phyloP scores from a whole-genome alignment of 2,888 invertebrate genomes.

The Synergus umbraculus region DNA sequence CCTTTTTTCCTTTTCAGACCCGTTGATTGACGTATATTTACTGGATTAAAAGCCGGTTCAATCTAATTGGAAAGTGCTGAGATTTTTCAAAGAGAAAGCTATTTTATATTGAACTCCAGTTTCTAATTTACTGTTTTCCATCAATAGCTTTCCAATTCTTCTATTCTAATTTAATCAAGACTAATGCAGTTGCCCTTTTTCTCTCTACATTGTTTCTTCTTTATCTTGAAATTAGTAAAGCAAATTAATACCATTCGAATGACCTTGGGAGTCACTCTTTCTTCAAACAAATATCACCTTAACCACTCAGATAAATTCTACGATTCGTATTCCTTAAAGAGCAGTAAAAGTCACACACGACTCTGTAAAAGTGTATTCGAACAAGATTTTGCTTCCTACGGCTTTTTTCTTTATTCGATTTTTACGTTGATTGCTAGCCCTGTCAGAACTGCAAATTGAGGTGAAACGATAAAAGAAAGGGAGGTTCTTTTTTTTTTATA shows the following conservation, averaged over 20 bases:
- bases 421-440: background rate
- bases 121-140: background rate
- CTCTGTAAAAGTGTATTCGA: background rate
- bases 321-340: background rate
- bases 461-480: background rate
- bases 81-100: background rate
- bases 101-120: background rate
- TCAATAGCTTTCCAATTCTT: background rate
- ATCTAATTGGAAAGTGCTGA: background rate
- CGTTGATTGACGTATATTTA: slow-evolving; percentile 20
- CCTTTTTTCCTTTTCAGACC: background rate
- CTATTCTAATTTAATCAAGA: background rate
- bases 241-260: background rate
- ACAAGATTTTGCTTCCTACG: background rate
- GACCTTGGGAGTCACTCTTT: background rate
- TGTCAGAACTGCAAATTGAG: slow-evolving; percentile 8
- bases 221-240: background rate
- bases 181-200: slow-evolving; percentile 5
- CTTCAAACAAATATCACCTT: background rate
- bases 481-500: background rate
- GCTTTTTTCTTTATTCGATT: slow-evolving; percentile 17
- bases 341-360: slow-evolving; percentile 1
- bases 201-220: background rate
- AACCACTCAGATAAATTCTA: slow-evolving; percentile 1
- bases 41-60: background rate